Evolutionary conservation across 2,888 invertebrate genomes (phyloP).

Genomic region (Zygaena filipendulae): DNA sequence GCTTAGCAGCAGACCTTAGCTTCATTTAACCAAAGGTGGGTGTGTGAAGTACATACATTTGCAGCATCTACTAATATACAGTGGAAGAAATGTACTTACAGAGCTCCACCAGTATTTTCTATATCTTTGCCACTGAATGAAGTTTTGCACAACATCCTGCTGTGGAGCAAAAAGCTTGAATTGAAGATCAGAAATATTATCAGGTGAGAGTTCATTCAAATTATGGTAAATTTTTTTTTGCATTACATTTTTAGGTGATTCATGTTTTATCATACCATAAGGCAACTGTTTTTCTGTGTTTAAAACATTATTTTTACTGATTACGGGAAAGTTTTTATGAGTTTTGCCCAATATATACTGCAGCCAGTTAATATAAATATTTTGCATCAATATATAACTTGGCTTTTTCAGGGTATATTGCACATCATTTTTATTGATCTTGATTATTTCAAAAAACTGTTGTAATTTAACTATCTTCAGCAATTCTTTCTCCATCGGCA

Average conservation of each 20-base stretch:
- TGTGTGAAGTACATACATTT: too few relatives aligned
- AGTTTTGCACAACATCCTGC: slow-evolving; percentile 69
- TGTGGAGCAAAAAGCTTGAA: slow-evolving; percentile 53
- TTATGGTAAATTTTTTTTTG: too few relatives aligned
- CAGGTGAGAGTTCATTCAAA: slow-evolving; percentile 2
- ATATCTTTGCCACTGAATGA: slow-evolving; percentile 80
- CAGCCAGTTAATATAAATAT: slow-evolving; percentile 45
- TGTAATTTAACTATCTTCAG: slow-evolving; percentile 29
- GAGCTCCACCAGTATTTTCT: slow-evolving; percentile 90
- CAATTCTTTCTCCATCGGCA: slow-evolving; percentile 45
- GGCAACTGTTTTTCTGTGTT: slow-evolving; percentile 16
- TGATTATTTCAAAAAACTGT: slow-evolving; percentile 34
- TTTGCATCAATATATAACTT: slow-evolving; percentile 37
- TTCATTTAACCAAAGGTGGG: too few relatives aligned
- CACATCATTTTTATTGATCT: slow-evolving; percentile 19
- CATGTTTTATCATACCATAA: slow-evolving; percentile 28
- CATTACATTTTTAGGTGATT: slow-evolving; percentile 13
- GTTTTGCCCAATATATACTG: slow-evolving; percentile 35
- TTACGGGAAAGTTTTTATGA: slow-evolving; percentile 34
- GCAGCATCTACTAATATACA: too few relatives aligned
- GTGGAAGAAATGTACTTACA: too few relatives aligned
- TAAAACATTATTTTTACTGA: background rate
- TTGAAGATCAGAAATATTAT: slow-evolving; percentile 26
- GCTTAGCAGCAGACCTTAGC: too few relatives aligned
- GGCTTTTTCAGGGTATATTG: slow-evolving; percentile 30